phyloP scores from a whole-genome alignment of 2,797 vertebrate genomes.

The Lycodopsis pacificus region DNA sequence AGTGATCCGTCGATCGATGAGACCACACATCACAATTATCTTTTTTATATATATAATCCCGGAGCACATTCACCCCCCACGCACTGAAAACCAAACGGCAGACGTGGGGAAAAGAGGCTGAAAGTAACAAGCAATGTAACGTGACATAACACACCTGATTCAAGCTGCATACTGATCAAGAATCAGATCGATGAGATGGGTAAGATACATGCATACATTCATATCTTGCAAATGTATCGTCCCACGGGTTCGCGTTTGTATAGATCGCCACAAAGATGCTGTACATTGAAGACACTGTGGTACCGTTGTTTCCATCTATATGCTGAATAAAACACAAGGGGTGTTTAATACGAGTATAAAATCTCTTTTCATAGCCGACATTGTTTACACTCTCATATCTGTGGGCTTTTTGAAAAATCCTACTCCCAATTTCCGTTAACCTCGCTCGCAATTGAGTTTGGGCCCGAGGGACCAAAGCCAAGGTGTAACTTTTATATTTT shows the following conservation, averaged over 20 bases:
- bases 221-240: background rate
- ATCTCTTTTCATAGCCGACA: background rate
- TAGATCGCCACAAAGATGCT: background rate
- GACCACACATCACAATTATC: slow-evolving; percentile 33
- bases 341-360: slow-evolving; percentile 22
- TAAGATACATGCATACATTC: background rate
- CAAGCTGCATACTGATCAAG: background rate
- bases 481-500: slow-evolving; percentile 8
- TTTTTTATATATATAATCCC: slow-evolving; percentile 12
- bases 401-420: slow-evolving; percentile 35
- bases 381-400: slow-evolving; percentile 35
- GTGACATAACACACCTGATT: background rate
- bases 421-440: background rate
- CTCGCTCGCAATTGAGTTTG: slow-evolving; percentile 18
- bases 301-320: background rate
- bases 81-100: background rate
- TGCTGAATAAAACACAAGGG: slow-evolving; percentile 21
- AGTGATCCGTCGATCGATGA: slow-evolving; percentile 50
- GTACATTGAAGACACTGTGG: background rate
- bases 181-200: background rate
- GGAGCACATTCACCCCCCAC: slow-evolving; percentile 9
- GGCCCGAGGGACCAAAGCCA: slow-evolving; percentile 39
- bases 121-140: slow-evolving; percentile 1
- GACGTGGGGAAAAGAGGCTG: background rate
- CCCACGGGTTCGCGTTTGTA: background rate